These are phyloP conservation scores for Drosophila littoralis DNA, from an alignment of 1,140 invertebrate species.

Conservation along the genomic window DNA sequence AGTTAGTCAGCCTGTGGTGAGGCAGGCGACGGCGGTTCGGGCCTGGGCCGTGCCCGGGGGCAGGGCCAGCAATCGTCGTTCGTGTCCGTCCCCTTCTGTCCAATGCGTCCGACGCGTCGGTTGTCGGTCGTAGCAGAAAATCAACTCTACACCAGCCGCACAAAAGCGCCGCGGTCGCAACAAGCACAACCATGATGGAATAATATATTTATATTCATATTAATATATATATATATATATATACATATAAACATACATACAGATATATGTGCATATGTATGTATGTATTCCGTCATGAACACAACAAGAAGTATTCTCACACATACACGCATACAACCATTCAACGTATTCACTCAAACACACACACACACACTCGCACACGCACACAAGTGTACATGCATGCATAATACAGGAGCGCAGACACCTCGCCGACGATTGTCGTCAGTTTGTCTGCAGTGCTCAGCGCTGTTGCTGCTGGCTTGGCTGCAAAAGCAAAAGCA, in stretches of 20 bases:
- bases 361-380: constrained; percentile 3
- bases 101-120: constrained; percentile 57
- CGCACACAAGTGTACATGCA: constrained; percentile 11
- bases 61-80: constrained; percentile 47
- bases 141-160: constrained; percentile 47
- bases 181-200: constrained; percentile 42
- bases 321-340: constrained; percentile 9
- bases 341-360: constrained; percentile 16
- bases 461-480: constrained; percentile 55
- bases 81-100: constrained; percentile 66
- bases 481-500: constrained; percentile 35
- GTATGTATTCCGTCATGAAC: constrained; percentile 18
- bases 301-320: constrained; percentile 23
- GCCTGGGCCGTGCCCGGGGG: constrained; percentile 33
- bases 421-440: constrained; percentile 79
- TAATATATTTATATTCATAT: constrained; percentile 28
- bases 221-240: constrained; percentile 18
- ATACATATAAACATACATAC: constrained; percentile 16
- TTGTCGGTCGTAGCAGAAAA: constrained; percentile 41
- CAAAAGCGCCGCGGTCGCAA: constrained; percentile 63
- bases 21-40: constrained; percentile 30
- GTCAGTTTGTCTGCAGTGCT: constrained; percentile 78
- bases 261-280: constrained; percentile 2
- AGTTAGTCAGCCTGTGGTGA: constrained; percentile 66
- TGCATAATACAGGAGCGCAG: constrained; percentile 53